phyloP scores from a whole-genome alignment of 2,113 vertebrate genomes.

The Saimiri boliviensis region DNA sequence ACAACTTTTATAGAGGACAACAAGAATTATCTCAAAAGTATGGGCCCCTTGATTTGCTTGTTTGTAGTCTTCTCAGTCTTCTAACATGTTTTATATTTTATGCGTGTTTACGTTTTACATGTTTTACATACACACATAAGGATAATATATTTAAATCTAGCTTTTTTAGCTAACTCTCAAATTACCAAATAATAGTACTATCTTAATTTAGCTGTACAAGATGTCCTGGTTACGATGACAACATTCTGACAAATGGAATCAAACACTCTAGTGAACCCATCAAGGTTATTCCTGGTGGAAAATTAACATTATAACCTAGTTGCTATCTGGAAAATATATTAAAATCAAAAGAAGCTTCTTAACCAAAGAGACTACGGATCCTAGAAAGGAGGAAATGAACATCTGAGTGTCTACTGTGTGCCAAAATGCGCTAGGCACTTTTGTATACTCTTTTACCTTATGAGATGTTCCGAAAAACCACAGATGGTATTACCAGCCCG shows the following conservation, averaged over 20 bases:
- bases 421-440: background rate
- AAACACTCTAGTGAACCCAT: background rate
- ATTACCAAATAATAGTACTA: conserved; percentile 21
- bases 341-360: conserved; percentile 1
- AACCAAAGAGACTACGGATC: background rate
- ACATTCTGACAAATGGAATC: background rate
- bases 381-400: background rate
- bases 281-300: background rate
- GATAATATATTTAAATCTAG: background rate
- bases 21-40: background rate
- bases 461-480: background rate
- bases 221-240: background rate
- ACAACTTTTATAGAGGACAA: background rate
- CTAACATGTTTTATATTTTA: background rate
- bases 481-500: background rate
- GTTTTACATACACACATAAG: background rate
- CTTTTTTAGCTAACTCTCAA: background rate
- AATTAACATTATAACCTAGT: background rate
- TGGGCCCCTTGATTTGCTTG: background rate
- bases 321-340: background rate
- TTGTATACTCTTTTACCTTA: background rate
- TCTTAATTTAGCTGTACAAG: conserved; percentile 25
- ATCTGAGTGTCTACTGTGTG: background rate
- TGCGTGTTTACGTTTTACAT: background rate
- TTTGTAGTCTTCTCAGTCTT: background rate